Conservation (phyloP, 2,888 invertebrate species). For the Rotaria socialis region DNA sequence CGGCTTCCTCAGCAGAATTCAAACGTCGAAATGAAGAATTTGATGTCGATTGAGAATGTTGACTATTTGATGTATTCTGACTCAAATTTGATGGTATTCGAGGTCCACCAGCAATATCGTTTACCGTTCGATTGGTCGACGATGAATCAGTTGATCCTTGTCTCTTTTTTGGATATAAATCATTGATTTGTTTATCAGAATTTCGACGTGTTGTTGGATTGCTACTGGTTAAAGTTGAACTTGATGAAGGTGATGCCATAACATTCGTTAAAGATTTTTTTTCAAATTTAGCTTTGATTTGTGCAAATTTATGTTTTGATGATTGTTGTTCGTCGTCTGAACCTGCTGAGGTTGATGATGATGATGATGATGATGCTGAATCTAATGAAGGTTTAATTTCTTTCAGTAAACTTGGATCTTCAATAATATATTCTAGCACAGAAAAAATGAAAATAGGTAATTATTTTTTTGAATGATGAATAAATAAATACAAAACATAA, state of each 20-base stretch:
- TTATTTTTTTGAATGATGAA: not conserved
- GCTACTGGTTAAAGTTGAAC: not conserved
- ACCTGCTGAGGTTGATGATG: slow-evolving; percentile 1
- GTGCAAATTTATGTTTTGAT: slow-evolving; percentile 31
- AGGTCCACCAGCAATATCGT: not conserved
- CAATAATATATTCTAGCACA: slow-evolving; percentile 45
- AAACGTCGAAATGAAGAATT: not conserved
- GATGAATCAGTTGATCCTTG: not conserved
- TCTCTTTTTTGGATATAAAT: not conserved
- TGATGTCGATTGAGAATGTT: not conserved
- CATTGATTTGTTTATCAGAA: not conserved
- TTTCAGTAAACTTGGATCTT: slow-evolving; percentile 42
- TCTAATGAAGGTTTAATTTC: slow-evolving; percentile 15
- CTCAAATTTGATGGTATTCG: not conserved
- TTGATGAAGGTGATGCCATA: not conserved
- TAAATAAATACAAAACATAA: not conserved
- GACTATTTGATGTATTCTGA: not conserved
- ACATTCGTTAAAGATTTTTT: not conserved
- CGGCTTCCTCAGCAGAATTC: slow-evolving; percentile 34
- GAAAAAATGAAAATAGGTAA: too few relatives aligned
- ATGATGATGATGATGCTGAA: slow-evolving; percentile 9
- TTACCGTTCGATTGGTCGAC: not conserved
- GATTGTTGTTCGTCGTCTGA: not conserved
- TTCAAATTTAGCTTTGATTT: slow-evolving; percentile 32
- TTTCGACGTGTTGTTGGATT: not conserved